Conservation (phyloP, 2,113 vertebrate genomes). For the Scomber colias region DNA sequence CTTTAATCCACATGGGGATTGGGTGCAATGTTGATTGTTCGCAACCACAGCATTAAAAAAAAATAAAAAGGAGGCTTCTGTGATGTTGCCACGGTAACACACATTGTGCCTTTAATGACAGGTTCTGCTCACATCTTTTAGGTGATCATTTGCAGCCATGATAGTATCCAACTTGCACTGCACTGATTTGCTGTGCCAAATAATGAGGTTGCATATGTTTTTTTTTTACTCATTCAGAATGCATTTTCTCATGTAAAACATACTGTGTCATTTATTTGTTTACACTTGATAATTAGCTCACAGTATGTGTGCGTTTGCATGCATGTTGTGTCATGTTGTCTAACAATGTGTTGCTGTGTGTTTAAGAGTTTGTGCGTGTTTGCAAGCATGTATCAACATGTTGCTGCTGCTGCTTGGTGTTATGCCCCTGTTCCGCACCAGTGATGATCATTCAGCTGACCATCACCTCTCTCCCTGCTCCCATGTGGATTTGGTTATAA, state of each 20-base stretch:
- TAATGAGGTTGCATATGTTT: conserved; percentile 25
- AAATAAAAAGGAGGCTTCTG: conserved; percentile 68
- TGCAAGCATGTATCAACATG: conserved; percentile 62
- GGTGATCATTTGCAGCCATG: conserved; percentile 77
- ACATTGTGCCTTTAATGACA: conserved; percentile 82
- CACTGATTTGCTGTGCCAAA: conserved; percentile 1
- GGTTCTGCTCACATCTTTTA: conserved; percentile 73
- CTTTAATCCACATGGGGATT: conserved; percentile 78
- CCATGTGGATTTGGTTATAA: conserved; percentile 62
- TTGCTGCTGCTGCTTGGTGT: conserved; percentile 45
- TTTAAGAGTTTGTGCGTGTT: conserved; percentile 26
- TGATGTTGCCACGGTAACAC: conserved; percentile 84
- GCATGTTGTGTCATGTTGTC: conserved; percentile 29
- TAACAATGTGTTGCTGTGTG: conserved; percentile 26
- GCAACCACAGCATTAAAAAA: conserved; percentile 63
- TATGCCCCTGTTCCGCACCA: conserved; percentile 65
- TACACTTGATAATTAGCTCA: conserved; percentile 59
- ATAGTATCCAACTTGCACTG: conserved; percentile 47
- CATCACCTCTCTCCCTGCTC: conserved; percentile 63
- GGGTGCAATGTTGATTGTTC: conserved; percentile 77
- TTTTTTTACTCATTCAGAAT: conserved; percentile 33
- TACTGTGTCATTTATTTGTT: conserved; percentile 50
- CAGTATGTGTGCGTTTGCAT: conserved; percentile 36
- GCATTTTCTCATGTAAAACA: conserved; percentile 26
- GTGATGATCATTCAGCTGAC: conserved; percentile 67